Evolutionary conservation across 2,797 vertebrate genomes (phyloP).

Genomic region (Spizella passerina): DNA sequence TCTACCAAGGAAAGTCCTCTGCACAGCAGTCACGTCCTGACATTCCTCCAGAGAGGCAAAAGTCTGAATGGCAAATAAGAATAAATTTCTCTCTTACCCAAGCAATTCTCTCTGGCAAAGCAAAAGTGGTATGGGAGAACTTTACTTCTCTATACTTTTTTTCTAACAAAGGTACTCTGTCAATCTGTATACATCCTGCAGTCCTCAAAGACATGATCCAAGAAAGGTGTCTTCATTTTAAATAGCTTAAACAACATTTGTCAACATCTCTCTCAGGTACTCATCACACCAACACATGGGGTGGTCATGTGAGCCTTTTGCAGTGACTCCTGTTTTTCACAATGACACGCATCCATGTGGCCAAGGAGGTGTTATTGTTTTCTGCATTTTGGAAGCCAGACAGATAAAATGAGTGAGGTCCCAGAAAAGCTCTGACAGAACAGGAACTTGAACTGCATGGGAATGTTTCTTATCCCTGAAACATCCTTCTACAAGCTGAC

Average conservation of each 20-base stretch:
- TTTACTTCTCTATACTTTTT: neutral
- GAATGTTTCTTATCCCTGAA: neutral
- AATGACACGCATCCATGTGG: accelerated
- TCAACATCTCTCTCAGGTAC: neutral
- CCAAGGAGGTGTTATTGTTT: neutral
- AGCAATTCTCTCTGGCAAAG: neutral
- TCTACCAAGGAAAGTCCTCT: neutral
- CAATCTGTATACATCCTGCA: neutral
- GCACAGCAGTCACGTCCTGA: neutral
- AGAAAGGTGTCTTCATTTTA: neutral
- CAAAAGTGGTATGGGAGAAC: neutral
- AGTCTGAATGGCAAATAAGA: neutral
- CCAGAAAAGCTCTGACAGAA: neutral
- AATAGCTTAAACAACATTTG: neutral
- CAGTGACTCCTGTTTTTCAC: neutral
- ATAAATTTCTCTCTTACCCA: neutral
- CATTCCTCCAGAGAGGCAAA: neutral
- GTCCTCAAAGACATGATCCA: neutral
- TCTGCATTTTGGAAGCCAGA: neutral
- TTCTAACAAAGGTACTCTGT: neutral
- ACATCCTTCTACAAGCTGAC: neutral
- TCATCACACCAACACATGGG: neutral
- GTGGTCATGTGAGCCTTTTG: neutral
- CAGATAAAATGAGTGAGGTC: neutral
- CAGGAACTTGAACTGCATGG: neutral